Conservation (phyloP, 2,797 vertebrate genomes). For the Notoglanidium macrostoma region DNA sequence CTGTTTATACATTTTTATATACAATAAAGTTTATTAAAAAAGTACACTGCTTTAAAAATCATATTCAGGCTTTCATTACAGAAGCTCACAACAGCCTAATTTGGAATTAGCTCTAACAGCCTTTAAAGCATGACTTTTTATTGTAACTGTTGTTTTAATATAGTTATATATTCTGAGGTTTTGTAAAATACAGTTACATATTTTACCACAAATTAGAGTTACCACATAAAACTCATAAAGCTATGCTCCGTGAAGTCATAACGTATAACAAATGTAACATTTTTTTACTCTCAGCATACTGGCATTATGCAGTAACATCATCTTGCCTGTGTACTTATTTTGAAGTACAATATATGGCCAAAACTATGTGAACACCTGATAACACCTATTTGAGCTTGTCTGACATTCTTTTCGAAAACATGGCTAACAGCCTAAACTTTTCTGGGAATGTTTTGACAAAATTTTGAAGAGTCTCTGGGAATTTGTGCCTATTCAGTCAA, state of each 20-base stretch:
- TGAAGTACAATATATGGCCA: background rate
- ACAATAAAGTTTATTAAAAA: slow-evolving; percentile 12
- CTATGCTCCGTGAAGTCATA: background rate
- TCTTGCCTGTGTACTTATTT: background rate
- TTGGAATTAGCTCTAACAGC: background rate
- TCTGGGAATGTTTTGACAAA: background rate
- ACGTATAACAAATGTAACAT: background rate
- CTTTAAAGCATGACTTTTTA: background rate
- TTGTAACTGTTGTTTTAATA: background rate
- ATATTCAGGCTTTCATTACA: background rate
- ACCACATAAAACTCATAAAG: background rate
- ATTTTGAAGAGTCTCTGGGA: background rate
- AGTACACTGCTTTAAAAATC: background rate
- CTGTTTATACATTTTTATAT: slow-evolving; percentile 7
- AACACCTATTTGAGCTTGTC: background rate
- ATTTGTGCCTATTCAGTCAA: no score
- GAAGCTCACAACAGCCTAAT: background rate
- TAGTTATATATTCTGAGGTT: background rate
- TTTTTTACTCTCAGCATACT: background rate
- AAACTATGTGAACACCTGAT: background rate
- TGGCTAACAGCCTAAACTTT: background rate
- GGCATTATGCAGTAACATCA: background rate
- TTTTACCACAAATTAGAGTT: background rate
- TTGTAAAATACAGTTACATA: background rate
- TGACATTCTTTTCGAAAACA: background rate